Percentiles rank a stretch among this genome's conserved stretches.
Evolutionary conservation across 2,113 vertebrate species (phyloP).

Genomic region (Tursiops truncatus): DNA sequence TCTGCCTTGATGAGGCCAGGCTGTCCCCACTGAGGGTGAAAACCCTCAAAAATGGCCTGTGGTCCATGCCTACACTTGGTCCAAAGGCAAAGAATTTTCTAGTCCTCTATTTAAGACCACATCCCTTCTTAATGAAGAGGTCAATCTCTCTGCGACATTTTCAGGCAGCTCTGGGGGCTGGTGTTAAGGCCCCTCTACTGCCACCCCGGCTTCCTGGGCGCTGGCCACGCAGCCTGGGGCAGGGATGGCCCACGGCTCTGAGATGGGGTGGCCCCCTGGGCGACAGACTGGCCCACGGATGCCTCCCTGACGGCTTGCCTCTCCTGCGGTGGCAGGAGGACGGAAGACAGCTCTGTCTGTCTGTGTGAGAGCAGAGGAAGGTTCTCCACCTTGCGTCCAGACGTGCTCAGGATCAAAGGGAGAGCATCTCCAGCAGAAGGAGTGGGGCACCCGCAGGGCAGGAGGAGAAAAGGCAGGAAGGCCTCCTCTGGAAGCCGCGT

Average conservation of each 20-base stretch:
- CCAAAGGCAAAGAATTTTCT: background rate
- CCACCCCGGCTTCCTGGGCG: too few relatives aligned
- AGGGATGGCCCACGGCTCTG: background rate
- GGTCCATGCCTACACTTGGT: rapidly evolving
- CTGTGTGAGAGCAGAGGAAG: rapidly evolving
- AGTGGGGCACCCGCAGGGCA: rapidly evolving
- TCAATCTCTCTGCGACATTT: rapidly evolving
- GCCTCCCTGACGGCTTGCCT: rapidly evolving
- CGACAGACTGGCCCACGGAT: too few relatives aligned
- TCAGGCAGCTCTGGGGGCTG: rapidly evolving
- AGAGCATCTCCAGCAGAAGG: background rate
- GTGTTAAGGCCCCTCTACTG: rapidly evolving
- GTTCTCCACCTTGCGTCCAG: background rate
- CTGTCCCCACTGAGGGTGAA: rapidly evolving
- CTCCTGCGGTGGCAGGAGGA: rapidly evolving
- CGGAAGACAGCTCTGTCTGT: rapidly evolving
- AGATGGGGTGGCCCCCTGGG: rapidly evolving
- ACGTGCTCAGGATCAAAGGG: background rate
- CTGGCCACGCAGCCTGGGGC: background rate
- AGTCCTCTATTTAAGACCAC: rapidly evolving
- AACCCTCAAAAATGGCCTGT: rapidly evolving
- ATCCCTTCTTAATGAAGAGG: background rate
- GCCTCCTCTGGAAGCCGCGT: rapidly evolving
- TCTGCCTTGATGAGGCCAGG: too few relatives aligned
- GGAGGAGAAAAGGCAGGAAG: background rate